Base-by-base conservation (phyloP, 2,797 vertebrate species). In the Triplophysa bombifrons region DNA sequence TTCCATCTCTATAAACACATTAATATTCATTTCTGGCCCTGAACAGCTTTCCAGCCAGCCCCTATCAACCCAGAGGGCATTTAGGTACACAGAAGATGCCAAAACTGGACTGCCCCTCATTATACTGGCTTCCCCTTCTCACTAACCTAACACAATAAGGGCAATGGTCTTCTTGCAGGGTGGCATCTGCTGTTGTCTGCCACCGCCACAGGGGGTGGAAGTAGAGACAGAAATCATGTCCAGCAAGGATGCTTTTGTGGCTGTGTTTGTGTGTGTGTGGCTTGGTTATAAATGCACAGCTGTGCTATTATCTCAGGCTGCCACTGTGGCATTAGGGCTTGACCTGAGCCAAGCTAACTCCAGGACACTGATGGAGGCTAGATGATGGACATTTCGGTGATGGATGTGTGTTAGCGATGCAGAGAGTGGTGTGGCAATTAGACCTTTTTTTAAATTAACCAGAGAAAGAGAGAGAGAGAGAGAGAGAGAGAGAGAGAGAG, bases 101-200 rank as follows among this genome's bases (percentile, higher is more conserved):
- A 83, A 61, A 56, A 55, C 56, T 64, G 75, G 67, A 78, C 63
- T 81, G 78, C 60, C 58, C 78, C 75, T 81, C 61, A 75, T 82
- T 80, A 80, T 66, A 74, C 74, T 80, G 48, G 53, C 68, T 72
- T 80, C 70, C 60, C 70, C 64, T 74, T 74, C 80, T 78, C 44
- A 67, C 68, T 74, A 48, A 72, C 69, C 81, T 76, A 69, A 75
- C 55, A 76, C 72, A 83, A 71, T 84, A 72, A 71, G 71, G 64
- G 56, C 82, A 80, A 61, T 72, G 69, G 60, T 74, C 46, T 25
- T 84, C 58, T 44, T 60, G 44, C 53, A 80, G 51, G 80, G 74
- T 81, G 82, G 56, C 82, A 83, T 85, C 74, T 84, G 80, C 58
- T 80, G 73, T 80, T 67, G 74, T 80, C 67, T 79, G 81, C 74